Conservation (phyloP, 2,797 vertebrate species). For the Onychomys arenicola region DNA sequence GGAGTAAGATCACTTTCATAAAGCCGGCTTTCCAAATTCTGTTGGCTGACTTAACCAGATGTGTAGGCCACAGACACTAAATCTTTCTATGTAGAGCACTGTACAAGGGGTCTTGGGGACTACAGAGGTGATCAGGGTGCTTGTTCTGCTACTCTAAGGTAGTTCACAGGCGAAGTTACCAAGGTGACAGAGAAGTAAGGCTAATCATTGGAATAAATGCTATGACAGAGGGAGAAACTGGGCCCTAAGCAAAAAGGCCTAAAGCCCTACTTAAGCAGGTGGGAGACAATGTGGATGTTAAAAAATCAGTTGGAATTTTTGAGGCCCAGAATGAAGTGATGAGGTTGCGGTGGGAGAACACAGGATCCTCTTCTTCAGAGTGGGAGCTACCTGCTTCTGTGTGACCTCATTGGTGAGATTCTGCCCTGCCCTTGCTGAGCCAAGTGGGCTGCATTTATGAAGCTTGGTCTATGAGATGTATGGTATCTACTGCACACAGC, state of each 20-base stretch:
- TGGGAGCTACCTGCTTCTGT: no score
- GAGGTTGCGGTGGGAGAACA: background rate
- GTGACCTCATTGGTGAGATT: background rate
- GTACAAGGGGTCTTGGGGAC: background rate
- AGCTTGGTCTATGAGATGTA: background rate
- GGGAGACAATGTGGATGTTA: background rate
- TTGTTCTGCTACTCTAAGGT: background rate
- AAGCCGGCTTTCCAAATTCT: background rate
- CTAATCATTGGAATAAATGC: background rate
- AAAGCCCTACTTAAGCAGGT: background rate
- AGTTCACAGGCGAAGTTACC: background rate
- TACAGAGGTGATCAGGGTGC: background rate
- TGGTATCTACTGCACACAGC: background rate
- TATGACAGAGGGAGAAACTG: background rate
- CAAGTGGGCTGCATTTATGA: background rate
- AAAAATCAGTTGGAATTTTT: background rate
- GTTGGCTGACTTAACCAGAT: background rate
- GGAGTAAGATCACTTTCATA: background rate
- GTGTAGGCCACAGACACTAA: background rate
- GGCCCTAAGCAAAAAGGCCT: background rate
- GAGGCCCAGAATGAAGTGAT: background rate
- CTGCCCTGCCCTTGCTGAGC: background rate
- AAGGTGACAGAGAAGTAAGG: background rate
- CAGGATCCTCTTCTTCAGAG: background rate
- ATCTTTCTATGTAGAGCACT: background rate